A percentile compares a stretch with the other conserved stretches of the same genome.
These are phyloP conservation scores for Cladorhizidae sp. DNA, from an alignment of 37 sponge, comb jelly and placozoan genomes.

Conservation along the genomic window DNA sequence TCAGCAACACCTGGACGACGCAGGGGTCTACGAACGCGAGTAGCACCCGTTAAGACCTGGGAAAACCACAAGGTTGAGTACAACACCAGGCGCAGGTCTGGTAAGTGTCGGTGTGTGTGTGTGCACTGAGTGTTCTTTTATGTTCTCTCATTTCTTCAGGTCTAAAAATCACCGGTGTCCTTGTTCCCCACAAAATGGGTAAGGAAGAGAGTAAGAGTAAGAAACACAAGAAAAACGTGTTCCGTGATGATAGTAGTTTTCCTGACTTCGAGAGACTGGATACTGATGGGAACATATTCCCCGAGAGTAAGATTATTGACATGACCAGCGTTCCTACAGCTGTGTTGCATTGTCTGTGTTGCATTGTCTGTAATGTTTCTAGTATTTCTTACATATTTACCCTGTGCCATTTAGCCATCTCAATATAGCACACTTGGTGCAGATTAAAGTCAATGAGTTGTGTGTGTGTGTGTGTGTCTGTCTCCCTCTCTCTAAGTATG, in stretches of 20 bases:
- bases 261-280: background rate
- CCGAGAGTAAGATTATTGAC: background rate
- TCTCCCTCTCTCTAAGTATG: no score
- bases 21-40: constrained; percentile 16
- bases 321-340: no score
- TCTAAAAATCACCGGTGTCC: background rate
- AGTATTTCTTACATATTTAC: no score
- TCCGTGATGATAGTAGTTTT: background rate
- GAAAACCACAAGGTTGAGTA: constrained; percentile 28
- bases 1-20: constrained; percentile 28
- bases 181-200: background rate
- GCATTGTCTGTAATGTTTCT: no score
- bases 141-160: background rate
- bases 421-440: background rate
- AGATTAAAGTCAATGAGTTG: no score
- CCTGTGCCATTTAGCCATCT: no score
- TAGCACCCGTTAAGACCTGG: constrained; percentile 20
- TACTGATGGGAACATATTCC: background rate
- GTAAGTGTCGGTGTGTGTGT: background rate
- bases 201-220: background rate
- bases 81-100: background rate
- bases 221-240: background rate
- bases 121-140: background rate
- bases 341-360: no score
- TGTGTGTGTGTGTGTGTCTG: no score